phyloP scores from a whole-genome alignment of 37 sponge, comb jelly and placozoan genomes.

The Haliclona indistincta region DNA sequence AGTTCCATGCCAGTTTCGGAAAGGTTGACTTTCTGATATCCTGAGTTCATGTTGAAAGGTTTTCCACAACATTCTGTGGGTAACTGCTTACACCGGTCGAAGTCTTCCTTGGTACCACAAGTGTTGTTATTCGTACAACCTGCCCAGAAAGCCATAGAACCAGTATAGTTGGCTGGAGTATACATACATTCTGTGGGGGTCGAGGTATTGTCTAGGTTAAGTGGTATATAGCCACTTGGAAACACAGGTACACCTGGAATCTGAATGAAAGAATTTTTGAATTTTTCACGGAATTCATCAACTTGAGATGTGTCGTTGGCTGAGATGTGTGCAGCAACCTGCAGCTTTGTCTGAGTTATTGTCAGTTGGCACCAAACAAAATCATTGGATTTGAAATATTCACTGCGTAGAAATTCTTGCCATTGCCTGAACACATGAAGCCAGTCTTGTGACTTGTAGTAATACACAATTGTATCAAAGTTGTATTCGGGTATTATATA shows the following conservation, averaged over 20 bases:
- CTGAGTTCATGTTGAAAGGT: slow-evolving; percentile 9
- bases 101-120: neutral
- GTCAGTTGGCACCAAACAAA: neutral
- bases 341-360: neutral
- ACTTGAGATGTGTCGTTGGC: neutral
- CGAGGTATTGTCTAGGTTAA: neutral
- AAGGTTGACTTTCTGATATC: neutral
- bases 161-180: neutral
- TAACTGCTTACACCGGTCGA: neutral
- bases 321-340: neutral
- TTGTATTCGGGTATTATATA: neutral
- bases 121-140: neutral
- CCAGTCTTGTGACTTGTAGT: slow-evolving; percentile 1
- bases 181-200: neutral
- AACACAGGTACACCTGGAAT: neutral
- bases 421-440: neutral
- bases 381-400: neutral
- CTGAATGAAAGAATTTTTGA: neutral
- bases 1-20: neutral
- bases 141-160: neutral
- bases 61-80: neutral
- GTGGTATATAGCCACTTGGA: neutral
- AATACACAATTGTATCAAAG: neutral
- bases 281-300: neutral
- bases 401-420: neutral